Base-by-base conservation (phyloP, 2,888 invertebrate genomes). In the Morpho deidamia region DNA sequence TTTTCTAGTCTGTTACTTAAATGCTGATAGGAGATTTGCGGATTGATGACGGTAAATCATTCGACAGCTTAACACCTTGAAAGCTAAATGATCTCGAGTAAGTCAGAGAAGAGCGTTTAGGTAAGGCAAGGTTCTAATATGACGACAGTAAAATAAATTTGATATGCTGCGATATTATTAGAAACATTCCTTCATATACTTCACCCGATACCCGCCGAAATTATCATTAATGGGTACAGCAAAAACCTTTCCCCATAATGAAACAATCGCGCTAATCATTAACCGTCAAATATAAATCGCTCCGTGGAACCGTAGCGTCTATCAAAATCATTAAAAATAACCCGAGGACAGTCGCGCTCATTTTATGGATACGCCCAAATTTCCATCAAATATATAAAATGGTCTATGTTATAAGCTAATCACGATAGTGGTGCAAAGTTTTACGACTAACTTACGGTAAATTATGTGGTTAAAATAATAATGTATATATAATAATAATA, bases 281-380 rank as follows among this genome's bases (percentile, higher is more conserved):
- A 49, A 41, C 39, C 33, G 53, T 48, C 46, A 50, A 55, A 58
- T 58, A 60, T 56, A 61, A 62, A 62, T 62, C 62, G 56, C 51
- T 56, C 44, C 39, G 41, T 41, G 34, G 51, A 44, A 49, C 47
- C 42, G 49, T 35, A 42, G 56, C 53, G 51, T 59, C 59, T 56
- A 59, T 59, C 54, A 54, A 49, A 54, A 59, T 62, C 60, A 58
- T 62, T 60, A 80, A 83, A 82, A 73, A 71, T 74, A 81, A 79
- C 72, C 68, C 69, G 76, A 78, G 83, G 81, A 81, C 79, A 80
- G 73, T 71, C 71, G 67, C 64, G 69, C 70, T 72, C 78, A 81
- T 82, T 85, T 82, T 83, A 86, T 85, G 87, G 81, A 72, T 80
- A 83, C 85, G 76, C 85, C 87, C 85, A 78, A 83, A 83, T 81